Evolutionary conservation across 2,888 invertebrate genomes (phyloP).

Genomic region (Phortica magna): DNA sequence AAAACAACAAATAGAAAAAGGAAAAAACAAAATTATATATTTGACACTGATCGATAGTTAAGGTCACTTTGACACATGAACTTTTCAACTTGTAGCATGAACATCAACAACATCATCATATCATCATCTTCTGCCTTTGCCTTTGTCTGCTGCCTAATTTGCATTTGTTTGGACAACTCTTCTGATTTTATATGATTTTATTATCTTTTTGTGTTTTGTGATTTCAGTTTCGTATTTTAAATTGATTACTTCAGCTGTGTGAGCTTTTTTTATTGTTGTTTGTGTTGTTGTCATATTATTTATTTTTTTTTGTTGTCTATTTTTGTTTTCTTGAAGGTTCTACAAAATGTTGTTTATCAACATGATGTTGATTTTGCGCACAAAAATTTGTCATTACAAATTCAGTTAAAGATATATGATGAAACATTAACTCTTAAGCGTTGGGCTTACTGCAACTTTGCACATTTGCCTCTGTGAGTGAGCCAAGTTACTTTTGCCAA

Average conservation of each 20-base stretch:
- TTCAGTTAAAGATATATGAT: constrained; percentile 57
- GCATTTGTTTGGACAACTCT: constrained; percentile 45
- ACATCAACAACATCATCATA: too few relatives aligned
- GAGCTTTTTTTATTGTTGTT: constrained; percentile 19
- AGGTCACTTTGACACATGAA: constrained; percentile 29
- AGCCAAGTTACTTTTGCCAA: not conserved
- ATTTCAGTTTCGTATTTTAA: not conserved
- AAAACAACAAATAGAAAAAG: not conserved
- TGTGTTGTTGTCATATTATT: constrained; percentile 16
- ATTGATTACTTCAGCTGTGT: not conserved
- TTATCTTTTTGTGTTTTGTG: not conserved
- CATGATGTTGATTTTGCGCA: constrained; percentile 40
- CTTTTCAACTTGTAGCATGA: not conserved
- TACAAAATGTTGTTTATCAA: constrained; percentile 24
- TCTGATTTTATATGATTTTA: not conserved
- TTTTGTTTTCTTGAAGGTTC: constrained; percentile 22
- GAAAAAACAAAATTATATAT: not conserved
- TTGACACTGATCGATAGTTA: constrained; percentile 33
- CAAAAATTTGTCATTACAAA: constrained; percentile 49
- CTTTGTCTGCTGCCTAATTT: constrained; percentile 44
- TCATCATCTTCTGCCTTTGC: not conserved
- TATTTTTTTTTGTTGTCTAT: constrained; percentile 52
- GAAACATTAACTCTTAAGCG: not conserved
- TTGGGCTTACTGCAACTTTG: too few relatives aligned
- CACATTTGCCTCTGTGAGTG: too few relatives aligned